These are phyloP conservation scores for Nibea coibor DNA, from an alignment of 2,113 vertebrate genomes.

Conservation along the genomic window DNA sequence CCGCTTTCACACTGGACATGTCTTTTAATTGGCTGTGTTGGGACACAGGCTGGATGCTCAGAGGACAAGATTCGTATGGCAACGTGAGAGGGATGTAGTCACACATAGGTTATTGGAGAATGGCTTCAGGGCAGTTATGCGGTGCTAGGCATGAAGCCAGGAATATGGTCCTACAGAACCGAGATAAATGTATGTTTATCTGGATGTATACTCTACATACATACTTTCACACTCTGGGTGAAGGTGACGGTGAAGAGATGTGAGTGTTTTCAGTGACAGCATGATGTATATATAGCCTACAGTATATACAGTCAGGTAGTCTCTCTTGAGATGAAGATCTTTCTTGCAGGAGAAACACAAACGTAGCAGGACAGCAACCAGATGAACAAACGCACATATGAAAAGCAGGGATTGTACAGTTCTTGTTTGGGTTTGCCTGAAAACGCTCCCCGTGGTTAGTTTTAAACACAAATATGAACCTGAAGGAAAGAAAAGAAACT, in stretches of 20 bases:
- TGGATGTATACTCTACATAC: background rate
- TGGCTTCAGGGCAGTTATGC: conserved; percentile 9
- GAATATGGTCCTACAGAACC: background rate
- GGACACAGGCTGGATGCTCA: conserved; percentile 37
- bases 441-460: background rate
- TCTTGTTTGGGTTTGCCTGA: no score
- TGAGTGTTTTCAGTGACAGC: background rate
- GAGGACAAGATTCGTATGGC: conserved; percentile 12
- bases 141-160: conserved; percentile 7
- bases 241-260: conserved; percentile 1
- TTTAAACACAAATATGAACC: background rate
- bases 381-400: background rate
- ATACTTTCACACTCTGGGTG: background rate
- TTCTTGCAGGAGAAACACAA: background rate
- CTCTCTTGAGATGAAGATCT: background rate
- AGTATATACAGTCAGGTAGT: background rate
- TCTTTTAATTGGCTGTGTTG: conserved; percentile 46
- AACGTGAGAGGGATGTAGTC: conserved; percentile 4
- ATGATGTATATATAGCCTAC: background rate
- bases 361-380: background rate
- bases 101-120: conserved; percentile 8
- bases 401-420: background rate
- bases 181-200: conserved; percentile 26
- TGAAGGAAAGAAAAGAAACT: background rate
- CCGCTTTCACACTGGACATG: conserved; percentile 9